Evolutionary conservation across 2,113 vertebrate genomes (phyloP).

Genomic region (Prunella fulvescens): DNA sequence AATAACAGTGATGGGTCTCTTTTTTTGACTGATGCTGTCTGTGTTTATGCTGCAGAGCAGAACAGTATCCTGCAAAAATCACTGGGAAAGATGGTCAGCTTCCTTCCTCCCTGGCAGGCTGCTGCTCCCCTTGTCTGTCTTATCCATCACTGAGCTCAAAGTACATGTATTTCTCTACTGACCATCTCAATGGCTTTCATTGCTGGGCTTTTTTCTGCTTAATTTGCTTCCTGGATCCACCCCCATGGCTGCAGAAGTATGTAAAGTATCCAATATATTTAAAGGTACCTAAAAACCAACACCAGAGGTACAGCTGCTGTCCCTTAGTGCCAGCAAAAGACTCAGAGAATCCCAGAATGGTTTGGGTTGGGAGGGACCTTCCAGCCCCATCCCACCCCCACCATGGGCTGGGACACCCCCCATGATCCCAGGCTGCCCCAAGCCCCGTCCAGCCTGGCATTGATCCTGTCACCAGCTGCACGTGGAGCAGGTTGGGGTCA

Average conservation of each 20-base stretch:
- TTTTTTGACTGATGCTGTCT: not conserved
- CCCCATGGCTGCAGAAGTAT: not conserved
- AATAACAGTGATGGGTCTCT: not conserved
- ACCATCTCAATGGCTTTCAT: not conserved
- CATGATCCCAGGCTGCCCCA: not conserved
- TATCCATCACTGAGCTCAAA: not conserved
- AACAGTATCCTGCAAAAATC: not conserved
- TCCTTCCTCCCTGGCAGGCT: not conserved
- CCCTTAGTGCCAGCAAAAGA: not conserved
- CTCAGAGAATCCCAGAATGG: not conserved
- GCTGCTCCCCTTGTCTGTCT: not conserved
- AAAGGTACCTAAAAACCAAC: not conserved
- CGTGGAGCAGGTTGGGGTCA: fast-evolving
- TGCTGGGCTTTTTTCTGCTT: not conserved
- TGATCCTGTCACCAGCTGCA: not conserved
- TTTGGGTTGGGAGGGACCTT: not conserved
- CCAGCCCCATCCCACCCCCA: not conserved
- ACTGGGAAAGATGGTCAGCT: not conserved
- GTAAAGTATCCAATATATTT: not conserved
- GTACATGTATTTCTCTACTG: not conserved
- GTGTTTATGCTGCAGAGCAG: not conserved
- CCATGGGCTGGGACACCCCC: not conserved
- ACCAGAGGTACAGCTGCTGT: not conserved
- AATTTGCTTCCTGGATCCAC: not conserved
- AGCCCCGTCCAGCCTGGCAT: not conserved